These are phyloP conservation scores for Helostoma temminkii DNA, from an alignment of 2,797 vertebrate species.

Conservation along the genomic window DNA sequence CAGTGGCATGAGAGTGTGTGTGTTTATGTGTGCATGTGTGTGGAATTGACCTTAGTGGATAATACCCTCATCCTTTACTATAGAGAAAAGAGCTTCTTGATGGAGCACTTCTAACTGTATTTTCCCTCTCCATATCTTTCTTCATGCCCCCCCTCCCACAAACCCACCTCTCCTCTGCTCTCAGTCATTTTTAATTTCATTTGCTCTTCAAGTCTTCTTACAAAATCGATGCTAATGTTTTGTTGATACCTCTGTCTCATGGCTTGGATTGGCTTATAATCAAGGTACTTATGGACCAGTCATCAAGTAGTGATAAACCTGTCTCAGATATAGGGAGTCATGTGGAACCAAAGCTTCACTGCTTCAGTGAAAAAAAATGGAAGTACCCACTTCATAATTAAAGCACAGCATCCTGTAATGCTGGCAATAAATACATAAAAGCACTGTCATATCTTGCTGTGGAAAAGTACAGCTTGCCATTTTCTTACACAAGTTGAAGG, in stretches of 20 bases:
- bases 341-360: background rate
- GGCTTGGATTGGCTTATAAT: background rate
- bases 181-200: background rate
- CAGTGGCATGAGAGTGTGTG: conserved; percentile 32
- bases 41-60: conserved; percentile 41
- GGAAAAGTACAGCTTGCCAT: conserved; percentile 83
- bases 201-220: background rate
- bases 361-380: background rate
- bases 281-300: background rate
- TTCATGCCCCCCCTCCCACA: background rate
- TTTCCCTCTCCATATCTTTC: conserved; percentile 14
- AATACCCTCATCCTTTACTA: conserved; percentile 41
- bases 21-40: conserved; percentile 38
- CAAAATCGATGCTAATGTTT: conserved; percentile 7
- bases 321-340: background rate
- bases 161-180: background rate
- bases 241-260: background rate
- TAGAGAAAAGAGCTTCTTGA: conserved; percentile 41
- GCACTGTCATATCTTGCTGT: conserved; percentile 59
- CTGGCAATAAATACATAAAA: conserved; percentile 21
- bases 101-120: conserved; percentile 31
- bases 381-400: background rate
- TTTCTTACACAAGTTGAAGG: conserved; percentile 82
- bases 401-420: background rate
- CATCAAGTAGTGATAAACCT: background rate